Evolutionary conservation across 2,113 vertebrate genomes (phyloP), one percentile per base, ranked within the genome.

Genomic region (Saguinus imperator): DNA sequence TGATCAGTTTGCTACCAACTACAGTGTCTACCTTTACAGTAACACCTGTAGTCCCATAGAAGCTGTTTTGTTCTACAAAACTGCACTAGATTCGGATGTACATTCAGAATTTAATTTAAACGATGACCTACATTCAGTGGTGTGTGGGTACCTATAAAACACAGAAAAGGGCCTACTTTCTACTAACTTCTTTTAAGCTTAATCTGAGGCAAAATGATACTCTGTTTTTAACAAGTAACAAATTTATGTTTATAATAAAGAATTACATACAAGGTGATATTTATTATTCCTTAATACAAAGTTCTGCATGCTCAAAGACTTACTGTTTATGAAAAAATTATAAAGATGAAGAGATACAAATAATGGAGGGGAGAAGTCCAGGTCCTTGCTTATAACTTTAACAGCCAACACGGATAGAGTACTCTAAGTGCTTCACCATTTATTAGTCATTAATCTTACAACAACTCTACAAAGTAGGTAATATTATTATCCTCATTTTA

Each of bases 231-330:
- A 76, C 29, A 95, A 92, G 55, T 37, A 90, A 66, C 43, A 94
- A 85, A 58, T 95, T n/a, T 94, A 76, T 64, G 45, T 75, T 87
- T 92, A 94, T 76, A 40, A 72, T 72, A 97, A 93, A 94, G 20
- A 97, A 93, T 45, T 97, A 94, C 94, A 93, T 91, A 91, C 2
- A 87, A 70, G 35, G 25, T 75, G 8, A 35, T 58, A 57, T 86
- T 94, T 90, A 96, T 57, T 89, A 86, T 82, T 91, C n/a, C 64
- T 94, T 91, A 89, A 84, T 21, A 90, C n/a, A 80, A 95, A 94
- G n/a, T 84, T 93, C n/a, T 89, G 17, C 5, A 85, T 68, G 89
- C 66, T 92, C 6, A 82, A 35, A 81, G 58, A 91, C 10, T 75
- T 40, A 73, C 3, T 90, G 3, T 43, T 79, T 85, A 40, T n/a